These are phyloP conservation scores for Microcebus griseorufus DNA, from an alignment of 2,113 vertebrate species.

Conservation along the genomic window DNA sequence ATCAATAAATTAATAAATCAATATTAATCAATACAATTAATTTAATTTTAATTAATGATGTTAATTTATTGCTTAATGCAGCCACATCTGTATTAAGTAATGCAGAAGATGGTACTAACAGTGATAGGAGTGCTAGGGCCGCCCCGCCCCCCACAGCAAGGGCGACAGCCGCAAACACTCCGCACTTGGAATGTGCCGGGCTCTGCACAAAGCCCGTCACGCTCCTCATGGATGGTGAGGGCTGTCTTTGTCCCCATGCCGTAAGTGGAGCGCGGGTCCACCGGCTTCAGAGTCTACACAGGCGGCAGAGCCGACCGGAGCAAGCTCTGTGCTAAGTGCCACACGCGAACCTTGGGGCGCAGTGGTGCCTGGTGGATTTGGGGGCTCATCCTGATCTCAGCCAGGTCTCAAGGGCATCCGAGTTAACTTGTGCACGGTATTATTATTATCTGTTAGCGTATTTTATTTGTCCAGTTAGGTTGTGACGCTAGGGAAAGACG, in stretches of 20 bases:
- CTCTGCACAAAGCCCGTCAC: accelerated
- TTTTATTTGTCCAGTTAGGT: neutral
- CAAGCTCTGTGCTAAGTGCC: neutral
- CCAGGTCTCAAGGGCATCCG: neutral
- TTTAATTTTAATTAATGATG: no score
- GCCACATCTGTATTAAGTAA: no score
- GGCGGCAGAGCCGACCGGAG: accelerated
- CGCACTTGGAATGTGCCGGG: accelerated
- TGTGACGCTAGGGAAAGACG: neutral
- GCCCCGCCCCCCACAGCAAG: accelerated
- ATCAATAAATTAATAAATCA: no score
- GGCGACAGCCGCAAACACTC: neutral
- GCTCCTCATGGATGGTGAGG: accelerated
- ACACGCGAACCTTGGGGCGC: accelerated
- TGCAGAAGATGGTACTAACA: accelerated
- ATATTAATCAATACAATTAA: no score
- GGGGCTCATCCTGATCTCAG: neutral
- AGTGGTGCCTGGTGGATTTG: accelerated
- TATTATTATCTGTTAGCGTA: no score
- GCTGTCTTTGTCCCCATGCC: neutral
- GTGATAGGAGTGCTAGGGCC: neutral
- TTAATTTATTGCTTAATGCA: no score
- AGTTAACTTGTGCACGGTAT: accelerated
- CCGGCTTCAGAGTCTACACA: no score
- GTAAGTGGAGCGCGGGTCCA: neutral